Evolutionary conservation across 2,888 invertebrate genomes (phyloP).

Genomic region (Drosophila ochracea): DNA sequence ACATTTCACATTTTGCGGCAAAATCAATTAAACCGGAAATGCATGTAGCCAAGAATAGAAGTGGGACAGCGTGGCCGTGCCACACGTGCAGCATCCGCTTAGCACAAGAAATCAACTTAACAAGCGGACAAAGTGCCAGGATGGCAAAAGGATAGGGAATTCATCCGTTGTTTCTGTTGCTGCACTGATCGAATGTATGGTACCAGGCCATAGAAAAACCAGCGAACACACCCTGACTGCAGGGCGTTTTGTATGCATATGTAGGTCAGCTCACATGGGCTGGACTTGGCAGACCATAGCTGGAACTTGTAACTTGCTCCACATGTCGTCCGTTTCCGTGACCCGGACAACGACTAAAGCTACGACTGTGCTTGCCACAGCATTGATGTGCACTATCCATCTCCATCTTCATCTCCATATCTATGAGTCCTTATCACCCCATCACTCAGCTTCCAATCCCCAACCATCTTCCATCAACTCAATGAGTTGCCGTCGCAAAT

Average conservation of each 20-base stretch:
- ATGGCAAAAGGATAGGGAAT: constrained; percentile 26
- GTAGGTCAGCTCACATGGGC: constrained; percentile 42
- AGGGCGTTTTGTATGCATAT: constrained; percentile 45
- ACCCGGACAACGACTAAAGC: constrained; percentile 24
- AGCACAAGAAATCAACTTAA: constrained; percentile 73
- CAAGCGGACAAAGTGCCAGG: constrained; percentile 66
- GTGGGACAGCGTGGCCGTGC: constrained; percentile 27
- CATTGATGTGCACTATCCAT: constrained; percentile 47
- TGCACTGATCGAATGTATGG: constrained; percentile 29
- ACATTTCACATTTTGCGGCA: constrained; percentile 80
- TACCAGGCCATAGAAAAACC: constrained; percentile 28
- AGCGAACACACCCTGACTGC: constrained; percentile 12
- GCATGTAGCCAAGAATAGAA: constrained; percentile 59
- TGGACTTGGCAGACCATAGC: constrained; percentile 22
- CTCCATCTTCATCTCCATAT: constrained; percentile 1
- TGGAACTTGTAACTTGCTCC: constrained; percentile 56
- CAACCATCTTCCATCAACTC: constrained; percentile 31
- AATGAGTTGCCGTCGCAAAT: constrained; percentile 50
- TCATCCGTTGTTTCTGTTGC: constrained; percentile 42
- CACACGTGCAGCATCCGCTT: constrained; percentile 72
- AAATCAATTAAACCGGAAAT: constrained; percentile 83
- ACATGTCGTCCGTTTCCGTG: constrained; percentile 71
- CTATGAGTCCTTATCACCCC: neutral
- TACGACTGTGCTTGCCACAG: constrained; percentile 17
- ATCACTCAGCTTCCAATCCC: constrained; percentile 5